Evolutionary conservation across 2,797 vertebrate species (phyloP), one percentile per base, ranked within the genome.

Genomic region (Pipistrellus kuhlii): DNA sequence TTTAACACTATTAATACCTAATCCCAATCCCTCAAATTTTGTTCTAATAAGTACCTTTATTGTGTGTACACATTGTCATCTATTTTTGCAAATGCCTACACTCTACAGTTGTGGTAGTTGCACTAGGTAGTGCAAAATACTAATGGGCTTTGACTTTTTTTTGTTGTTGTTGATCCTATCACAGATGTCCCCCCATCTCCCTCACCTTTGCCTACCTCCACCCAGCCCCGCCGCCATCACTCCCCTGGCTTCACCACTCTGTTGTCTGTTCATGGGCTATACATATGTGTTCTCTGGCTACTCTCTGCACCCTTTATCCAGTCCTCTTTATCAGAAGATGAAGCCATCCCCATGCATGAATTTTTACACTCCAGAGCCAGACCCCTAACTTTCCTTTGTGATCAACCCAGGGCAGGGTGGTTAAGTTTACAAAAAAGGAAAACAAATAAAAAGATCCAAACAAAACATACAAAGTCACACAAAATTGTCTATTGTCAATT

Each of bases 81-180:
- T 14, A 41, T 10, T n/a, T 15, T 51, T 66, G n/a, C 46, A 80
- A 44, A 59, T 53, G 41, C 11, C 55, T 62, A 6, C 27, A 27
- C 21, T 8, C 21, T 11, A 0, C 12, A 27, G 48, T 18, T 2
- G 3, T 1, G 14, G 57, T 8, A 48, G 8, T 0, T 18, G 23
- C 1, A 11, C 4, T 1, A 1, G 1, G 57, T 2, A 6, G 14
- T 23, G 38, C 20, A 53, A 85, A 84, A 88, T 64, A 12, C 5
- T 5, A 14, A 17, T 3, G 3, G 6, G 12, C 17, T 30, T 32
- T 8, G 23, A 57, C 41, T 25, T n/a, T n/a, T 66, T 17, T 64
- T n/a, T n/a, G 32, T 64, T n/a, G 32, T 64, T 64, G 62, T 17
- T n/a, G 62, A 64, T 30, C 15, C 30, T n/a, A 64, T n/a, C 32